Base-by-base conservation (phyloP, 2,113 vertebrate genomes). In the Axis porcinus region DNA sequence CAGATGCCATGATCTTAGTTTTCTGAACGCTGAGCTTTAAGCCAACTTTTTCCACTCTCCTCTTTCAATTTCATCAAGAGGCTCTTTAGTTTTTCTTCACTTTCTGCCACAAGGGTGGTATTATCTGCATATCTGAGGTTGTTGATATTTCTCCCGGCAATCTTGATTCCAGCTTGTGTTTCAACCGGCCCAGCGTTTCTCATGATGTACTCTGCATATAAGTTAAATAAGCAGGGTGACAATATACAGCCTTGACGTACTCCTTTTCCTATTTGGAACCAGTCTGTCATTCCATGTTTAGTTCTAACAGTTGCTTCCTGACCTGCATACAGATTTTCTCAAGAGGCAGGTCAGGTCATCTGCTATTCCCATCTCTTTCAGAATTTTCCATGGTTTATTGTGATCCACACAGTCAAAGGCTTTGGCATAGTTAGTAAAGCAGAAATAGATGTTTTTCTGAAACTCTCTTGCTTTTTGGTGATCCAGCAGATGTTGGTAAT, bases 151-250 rank as follows among this genome's bases (percentile, higher is more conserved):
- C 9, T 36, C 33, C 64, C 0, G 2, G 17, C 17, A 36, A 70
- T 70, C 9, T 70, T 21, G 17, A 70, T 70, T 70, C n/a, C n/a
- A 70, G 17, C 4, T 17, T 70, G n/a, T 70, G n/a, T n/a, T 36
- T 70, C 64, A 21, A 6, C n/a, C 0, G 9, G 19, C 64, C n/a
- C n/a, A 70, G 2, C 1, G 0, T 70, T 70, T 36, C n/a, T 70
- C 17, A 70, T 70, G 64, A 70, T 36, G 9, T 70, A 36, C n/a
- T 70, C 64, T 70, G 9, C 64, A 70, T 70, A 70, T 5, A 70
- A 21, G 9, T 70, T 70, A 70, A 70, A 70, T 36, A 70, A 70
- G n/a, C n/a, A 70, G n/a, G n/a, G 17, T 36, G 64, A 70, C n/a
- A 36, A 36, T 70, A 21, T 21, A 36, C 17, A 70, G 64, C 64